Base-by-base conservation (phyloP, 1,140 invertebrate genomes). In the Bactericera cockerelli region DNA sequence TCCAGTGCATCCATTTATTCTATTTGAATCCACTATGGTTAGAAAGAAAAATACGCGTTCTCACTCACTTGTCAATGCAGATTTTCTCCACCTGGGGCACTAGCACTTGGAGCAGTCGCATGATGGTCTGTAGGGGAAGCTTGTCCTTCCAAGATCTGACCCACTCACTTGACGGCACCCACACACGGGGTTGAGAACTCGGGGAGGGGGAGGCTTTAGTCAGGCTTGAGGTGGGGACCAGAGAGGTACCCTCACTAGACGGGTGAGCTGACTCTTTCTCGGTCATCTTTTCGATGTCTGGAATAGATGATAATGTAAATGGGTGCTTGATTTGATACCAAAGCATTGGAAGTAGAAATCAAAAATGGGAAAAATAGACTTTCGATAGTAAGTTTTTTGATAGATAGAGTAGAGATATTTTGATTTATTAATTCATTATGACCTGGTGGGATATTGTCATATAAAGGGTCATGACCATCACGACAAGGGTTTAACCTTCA, bases 1-100 rank as follows among this genome's bases (percentile, higher is more conserved):
- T n/a, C n/a, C n/a, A n/a, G n/a, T n/a, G n/a, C n/a, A n/a, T n/a
- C n/a, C n/a, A n/a, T n/a, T n/a, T n/a, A n/a, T n/a, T n/a, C n/a
- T n/a, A n/a, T n/a, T n/a, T n/a, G n/a, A n/a, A n/a, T n/a, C n/a
- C n/a, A n/a, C n/a, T n/a, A n/a, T n/a, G n/a, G n/a, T n/a, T n/a
- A n/a, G n/a, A n/a, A n/a, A n/a, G n/a, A n/a, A n/a, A 4, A 31
- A 31, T 31, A 13, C 28, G 28, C 13, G 13, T 31, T 31, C 28
- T 6, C 39, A 76, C 81, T 79, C 72, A 97, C 92, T 98, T 98
- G 72, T 99, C 96, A 68, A 99, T 98, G 73, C 96, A 99, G 65
- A 99, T 99, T 77, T 99, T 99, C 75, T 99, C 96, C 10, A 99
- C 96, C 77, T 99, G 96, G 54, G 97, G 96, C 53, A 99, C 96